Percentiles rank a stretch among this genome's conserved stretches.
Evolutionary conservation across 2,888 invertebrate species (phyloP).

Genomic region (Nomada lathburiana): DNA sequence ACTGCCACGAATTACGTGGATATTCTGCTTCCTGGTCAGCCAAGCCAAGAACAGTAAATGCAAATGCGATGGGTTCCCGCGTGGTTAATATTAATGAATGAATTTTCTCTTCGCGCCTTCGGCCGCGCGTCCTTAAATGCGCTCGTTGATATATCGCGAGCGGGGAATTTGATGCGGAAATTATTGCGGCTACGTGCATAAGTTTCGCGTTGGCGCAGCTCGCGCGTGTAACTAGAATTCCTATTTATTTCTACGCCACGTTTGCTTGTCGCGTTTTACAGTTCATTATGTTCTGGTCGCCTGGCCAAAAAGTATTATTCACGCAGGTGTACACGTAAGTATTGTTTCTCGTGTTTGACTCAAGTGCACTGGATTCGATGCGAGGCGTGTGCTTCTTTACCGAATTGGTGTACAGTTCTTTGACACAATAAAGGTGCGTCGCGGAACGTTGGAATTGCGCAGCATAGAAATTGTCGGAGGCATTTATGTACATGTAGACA

Average conservation of each 20-base stretch:
- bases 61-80: constrained; percentile 60
- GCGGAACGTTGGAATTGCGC: too few species aligned
- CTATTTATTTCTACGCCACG: constrained; percentile 14
- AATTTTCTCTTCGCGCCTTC: constrained; percentile 65
- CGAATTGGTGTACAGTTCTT: too few species aligned
- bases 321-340: too few species aligned
- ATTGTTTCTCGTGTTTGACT: too few species aligned
- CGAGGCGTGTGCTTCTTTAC: too few species aligned
- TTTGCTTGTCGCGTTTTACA: constrained; percentile 1
- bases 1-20: constrained; percentile 65
- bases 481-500: too few species aligned
- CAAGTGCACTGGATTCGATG: too few species aligned
- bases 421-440: too few species aligned
- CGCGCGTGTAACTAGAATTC: constrained; percentile 27
- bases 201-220: constrained; percentile 37
- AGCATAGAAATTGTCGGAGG: too few species aligned
- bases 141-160: constrained; percentile 36
- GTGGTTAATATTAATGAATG: constrained; percentile 66
- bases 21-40: constrained; percentile 67
- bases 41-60: constrained; percentile 63
- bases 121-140: constrained; percentile 38
- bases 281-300: not conserved
- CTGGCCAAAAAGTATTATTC: too few species aligned
- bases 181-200: constrained; percentile 41
- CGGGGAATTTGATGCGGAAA: constrained; percentile 46